These are phyloP conservation scores for Aspidapion aeneum DNA, from an alignment of 2,888 invertebrate genomes.

Conservation along the genomic window DNA sequence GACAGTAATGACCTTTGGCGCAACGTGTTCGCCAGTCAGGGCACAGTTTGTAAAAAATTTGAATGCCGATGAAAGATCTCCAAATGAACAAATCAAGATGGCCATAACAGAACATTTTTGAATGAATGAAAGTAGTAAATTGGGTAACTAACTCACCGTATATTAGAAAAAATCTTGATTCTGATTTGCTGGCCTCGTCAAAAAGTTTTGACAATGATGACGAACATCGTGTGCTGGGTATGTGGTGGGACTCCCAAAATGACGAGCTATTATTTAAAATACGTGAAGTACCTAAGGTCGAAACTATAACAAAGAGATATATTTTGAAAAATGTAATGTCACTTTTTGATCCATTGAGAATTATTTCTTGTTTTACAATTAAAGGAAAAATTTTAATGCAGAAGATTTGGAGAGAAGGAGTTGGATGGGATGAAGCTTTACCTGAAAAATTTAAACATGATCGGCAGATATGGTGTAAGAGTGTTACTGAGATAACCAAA, in stretches of 20 bases:
- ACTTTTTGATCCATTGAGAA: background rate
- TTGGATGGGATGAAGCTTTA: background rate
- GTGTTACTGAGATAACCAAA: background rate
- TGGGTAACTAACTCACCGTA: no score
- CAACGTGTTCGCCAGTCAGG: no score
- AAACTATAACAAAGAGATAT: background rate
- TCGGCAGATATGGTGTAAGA: background rate
- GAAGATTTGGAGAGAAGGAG: background rate
- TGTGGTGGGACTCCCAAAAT: background rate
- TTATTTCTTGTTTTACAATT: background rate
- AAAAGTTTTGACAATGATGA: background rate
- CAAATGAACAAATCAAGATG: no score
- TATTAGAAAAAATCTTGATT: no score
- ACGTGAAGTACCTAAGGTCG: background rate
- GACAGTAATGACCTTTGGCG: no score
- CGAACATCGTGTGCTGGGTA: background rate
- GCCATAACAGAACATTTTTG: no score
- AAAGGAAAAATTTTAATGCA: background rate
- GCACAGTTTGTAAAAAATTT: no score
- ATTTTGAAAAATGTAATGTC: background rate
- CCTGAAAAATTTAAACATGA: background rate
- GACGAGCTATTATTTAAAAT: background rate
- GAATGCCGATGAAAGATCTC: no score
- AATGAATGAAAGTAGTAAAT: no score
- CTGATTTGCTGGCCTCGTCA: no score